Conservation (phyloP, 2,797 vertebrate species). For the Paramormyrops hopkinsi region DNA sequence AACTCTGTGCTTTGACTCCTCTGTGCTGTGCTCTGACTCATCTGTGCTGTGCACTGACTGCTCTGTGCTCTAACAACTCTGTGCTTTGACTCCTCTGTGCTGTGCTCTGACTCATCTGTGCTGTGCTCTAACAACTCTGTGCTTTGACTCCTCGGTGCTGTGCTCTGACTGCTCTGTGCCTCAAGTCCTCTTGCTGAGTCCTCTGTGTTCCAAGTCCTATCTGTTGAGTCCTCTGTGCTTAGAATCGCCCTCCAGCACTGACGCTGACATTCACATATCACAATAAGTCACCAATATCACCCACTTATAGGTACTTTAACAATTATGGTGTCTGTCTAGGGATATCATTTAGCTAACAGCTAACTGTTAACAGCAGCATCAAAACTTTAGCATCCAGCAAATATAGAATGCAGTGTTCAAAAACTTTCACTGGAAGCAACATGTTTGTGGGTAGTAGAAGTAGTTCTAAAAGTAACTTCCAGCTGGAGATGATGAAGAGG, state of each 20-base stretch:
- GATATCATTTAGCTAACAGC: background rate
- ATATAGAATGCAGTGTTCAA: background rate
- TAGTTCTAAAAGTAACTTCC: background rate
- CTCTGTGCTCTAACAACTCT: background rate
- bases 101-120: background rate
- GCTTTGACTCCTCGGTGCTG: background rate
- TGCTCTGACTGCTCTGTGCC: background rate
- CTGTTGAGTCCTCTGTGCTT: background rate
- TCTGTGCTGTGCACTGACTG: background rate
- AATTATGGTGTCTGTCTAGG: background rate
- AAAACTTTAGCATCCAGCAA: background rate
- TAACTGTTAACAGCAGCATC: background rate
- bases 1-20: background rate
- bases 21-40: background rate
- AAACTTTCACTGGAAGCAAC: background rate
- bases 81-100: background rate
- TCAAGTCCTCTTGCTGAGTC: too few relatives aligned
- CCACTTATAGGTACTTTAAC: background rate
- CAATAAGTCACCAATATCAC: background rate
- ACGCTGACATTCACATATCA: background rate
- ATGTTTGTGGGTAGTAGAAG: background rate
- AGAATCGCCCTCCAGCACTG: background rate
- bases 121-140: background rate
- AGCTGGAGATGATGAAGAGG: background rate
- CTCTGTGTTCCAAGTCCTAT: background rate